Percentiles rank a stretch among this genome's conserved stretches.
phyloP scores from a whole-genome alignment of 2,797 vertebrate species.

The Crax fasciolata region DNA sequence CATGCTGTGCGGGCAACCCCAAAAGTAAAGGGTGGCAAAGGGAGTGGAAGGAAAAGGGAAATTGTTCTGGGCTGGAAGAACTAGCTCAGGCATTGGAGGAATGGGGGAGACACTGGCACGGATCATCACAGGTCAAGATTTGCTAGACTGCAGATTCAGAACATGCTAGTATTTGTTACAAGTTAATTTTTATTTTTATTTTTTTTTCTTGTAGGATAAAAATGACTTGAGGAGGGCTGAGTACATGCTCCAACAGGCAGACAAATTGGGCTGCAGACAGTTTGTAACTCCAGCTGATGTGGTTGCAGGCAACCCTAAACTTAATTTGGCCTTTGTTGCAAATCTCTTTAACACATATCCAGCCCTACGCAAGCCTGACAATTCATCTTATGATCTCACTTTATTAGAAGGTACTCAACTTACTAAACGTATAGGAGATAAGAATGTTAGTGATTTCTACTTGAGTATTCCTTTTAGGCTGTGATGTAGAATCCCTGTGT shows the following conservation, averaged over 20 bases:
- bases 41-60: not conserved
- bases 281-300: constrained; percentile 95
- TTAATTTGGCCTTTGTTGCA: constrained; percentile 96
- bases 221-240: constrained; percentile 90
- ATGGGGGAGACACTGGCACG: not conserved
- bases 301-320: constrained; percentile 94
- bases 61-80: not conserved
- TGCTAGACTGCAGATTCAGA: not conserved
- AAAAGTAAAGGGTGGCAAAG: not conserved
- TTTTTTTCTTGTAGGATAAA: constrained; percentile 84
- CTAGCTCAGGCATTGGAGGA: not conserved
- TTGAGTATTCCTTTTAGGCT: not conserved
- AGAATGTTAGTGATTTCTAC: not conserved
- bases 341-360: constrained; percentile 96
- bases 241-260: constrained; percentile 94
- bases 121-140: not conserved
- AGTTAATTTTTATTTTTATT: not conserved
- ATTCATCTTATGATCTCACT: constrained; percentile 83
- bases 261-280: constrained; percentile 93
- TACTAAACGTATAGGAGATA: not conserved
- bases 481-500: not conserved
- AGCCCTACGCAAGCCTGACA: constrained; percentile 82
- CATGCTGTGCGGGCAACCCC: not conserved
- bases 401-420: constrained; percentile 89
- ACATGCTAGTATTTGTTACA: not conserved